Evolutionary conservation across 2,888 invertebrate species (phyloP), one percentile per base, ranked within the genome.

Genomic region (Cryptocephalus primarius): DNA sequence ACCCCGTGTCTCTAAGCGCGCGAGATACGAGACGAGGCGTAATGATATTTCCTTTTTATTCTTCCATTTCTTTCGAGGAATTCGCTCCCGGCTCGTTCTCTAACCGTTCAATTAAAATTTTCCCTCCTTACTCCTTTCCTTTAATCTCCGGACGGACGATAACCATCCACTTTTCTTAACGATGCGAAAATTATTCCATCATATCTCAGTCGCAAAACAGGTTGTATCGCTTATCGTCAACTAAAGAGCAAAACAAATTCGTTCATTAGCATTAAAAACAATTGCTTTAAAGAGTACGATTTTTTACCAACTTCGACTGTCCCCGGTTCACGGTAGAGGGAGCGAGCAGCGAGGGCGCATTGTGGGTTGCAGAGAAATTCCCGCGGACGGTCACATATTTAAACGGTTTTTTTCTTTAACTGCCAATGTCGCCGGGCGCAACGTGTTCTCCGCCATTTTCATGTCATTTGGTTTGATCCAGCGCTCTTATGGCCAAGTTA

Each of bases 161-260:
- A 22, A 22, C 22, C 22, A 6, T 2, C 22, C 22, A 22, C 22
- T 22, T 22, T 22, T 22, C 22, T 22, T 22, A 22, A 22, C 22
- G 22, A 22, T 22, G 22, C 22, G 22, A 22, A 22, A 22, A 22
- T 22, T 22, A 22, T 22, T 22, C 22, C 55, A 55, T 58, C 55
- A 56, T 56, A 53, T 52, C 47, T 48, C 56, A 55, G 58, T 58
- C 58, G 64, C 61, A 61, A 62, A 67, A 68, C 67, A 61, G 67
- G 67, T 68, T 68, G 64, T 61, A 59, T 60, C 61, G 60, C 62
- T 63, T 63, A 56, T 53, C 60, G 58, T 59, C 58, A 59, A 56
- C 57, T 49, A 56, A 56, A 57, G 60, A 61, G 59, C 58, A 55
- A 61, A 58, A 61, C 54, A 55, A 59, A 60, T 58, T 56, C 56